Evolutionary conservation across 2,797 vertebrate species (phyloP), one percentile per base, ranked within the genome.

Genomic region (Hydrocynus forskahlii): DNA sequence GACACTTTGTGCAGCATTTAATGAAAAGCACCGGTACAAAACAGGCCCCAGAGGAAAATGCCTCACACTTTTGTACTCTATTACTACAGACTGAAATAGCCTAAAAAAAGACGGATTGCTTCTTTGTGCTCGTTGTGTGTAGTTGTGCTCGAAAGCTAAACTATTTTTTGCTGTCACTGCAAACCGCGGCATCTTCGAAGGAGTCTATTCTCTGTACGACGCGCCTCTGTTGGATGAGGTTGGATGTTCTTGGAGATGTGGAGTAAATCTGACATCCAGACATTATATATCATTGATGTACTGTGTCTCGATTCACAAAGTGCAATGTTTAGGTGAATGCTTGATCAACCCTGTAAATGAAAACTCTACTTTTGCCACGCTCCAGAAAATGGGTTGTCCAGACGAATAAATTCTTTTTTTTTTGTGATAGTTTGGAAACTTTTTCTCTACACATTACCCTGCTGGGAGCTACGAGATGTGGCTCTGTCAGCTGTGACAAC

Each of bases 1-100:
- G 67, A 74, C 83, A 83, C 77, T 85, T 84, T 57, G 52, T 16
- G 45, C 63, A n/a, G 23, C 25, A 13, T 78, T 85, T 88, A 72
- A 83, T 80, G 63, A 83, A 77, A 83, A 81, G 68, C 69, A 17
- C 59, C 52, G 48, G 38, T 60, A 76, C 64, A 75, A 85, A 83
- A 75, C 55, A 43, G 64, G 23, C 66, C 55, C 70, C 25, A 54
- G 72, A 81, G 81, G 76, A 25, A 14, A 62, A 23, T 0, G 19
- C 48, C 68, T 71, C 40, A 16, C 14, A 23, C 43, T 70, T 52
- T 68, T 8, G 21, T 60, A 21, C 2, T 35, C 12, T 29, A 38
- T 72, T 38, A n/a, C 21, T 54, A 14, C 38, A 5, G 17, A 25
- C 38, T 23, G 38, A 21, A 66, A 6, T 9, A 23, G 6, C 38